These are phyloP conservation scores for Cydia fagiglandana DNA, from an alignment of 1,140 invertebrate species.

Conservation along the genomic window DNA sequence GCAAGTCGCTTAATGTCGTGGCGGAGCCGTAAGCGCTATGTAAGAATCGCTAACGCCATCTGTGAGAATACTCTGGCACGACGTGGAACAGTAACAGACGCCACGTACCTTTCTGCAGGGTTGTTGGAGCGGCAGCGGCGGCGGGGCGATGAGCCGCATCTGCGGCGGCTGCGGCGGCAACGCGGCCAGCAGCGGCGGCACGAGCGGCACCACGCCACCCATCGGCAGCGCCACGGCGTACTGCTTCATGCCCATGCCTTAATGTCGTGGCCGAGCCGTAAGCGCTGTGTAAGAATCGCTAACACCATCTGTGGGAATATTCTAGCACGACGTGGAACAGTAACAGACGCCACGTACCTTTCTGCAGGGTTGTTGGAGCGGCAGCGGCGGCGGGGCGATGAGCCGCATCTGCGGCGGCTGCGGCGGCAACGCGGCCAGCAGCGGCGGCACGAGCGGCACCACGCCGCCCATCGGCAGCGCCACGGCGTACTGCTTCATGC, in stretches of 20 bases:
- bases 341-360: slow-evolving; percentile 51
- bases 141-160: slow-evolving; percentile 64
- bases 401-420: slow-evolving; percentile 63
- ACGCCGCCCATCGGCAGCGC: slow-evolving; percentile 71
- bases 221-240: slow-evolving; percentile 72
- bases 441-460: slow-evolving; percentile 65
- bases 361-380: slow-evolving; percentile 57
- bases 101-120: slow-evolving; percentile 61
- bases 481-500: slow-evolving; percentile 71
- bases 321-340: no score
- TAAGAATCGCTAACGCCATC: no score
- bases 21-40: no score
- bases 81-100: no score
- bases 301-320: no score
- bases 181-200: slow-evolving; percentile 66
- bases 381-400: slow-evolving; percentile 59
- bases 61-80: no score
- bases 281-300: no score
- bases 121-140: slow-evolving; percentile 56
- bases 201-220: slow-evolving; percentile 69
- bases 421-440: slow-evolving; percentile 65
- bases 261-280: no score
- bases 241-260: slow-evolving; percentile 63
- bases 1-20: no score
- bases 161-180: slow-evolving; percentile 63